These are phyloP conservation scores for Hylaea fasciaria DNA, from an alignment of 2,888 invertebrate genomes.

Conservation along the genomic window DNA sequence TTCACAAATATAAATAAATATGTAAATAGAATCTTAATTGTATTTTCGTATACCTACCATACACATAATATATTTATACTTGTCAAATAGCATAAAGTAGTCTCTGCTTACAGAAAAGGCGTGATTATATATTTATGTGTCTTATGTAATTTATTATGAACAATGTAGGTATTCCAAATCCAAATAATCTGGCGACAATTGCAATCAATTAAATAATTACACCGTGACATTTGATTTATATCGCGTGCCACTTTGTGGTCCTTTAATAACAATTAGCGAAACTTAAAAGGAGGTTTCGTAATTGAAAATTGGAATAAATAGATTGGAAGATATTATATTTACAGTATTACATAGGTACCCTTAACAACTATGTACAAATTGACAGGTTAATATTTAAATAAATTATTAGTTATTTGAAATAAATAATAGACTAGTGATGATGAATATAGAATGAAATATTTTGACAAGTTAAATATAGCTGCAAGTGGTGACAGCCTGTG, in stretches of 20 bases:
- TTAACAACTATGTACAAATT: conserved; percentile 25
- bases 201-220: conserved; percentile 59
- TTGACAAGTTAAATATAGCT: conserved; percentile 35
- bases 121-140: no score
- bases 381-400: conserved; percentile 33
- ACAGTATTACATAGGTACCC: conserved; percentile 9
- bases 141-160: no score
- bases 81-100: no score
- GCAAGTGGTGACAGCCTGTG: conserved; percentile 12
- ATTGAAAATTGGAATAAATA: conserved; percentile 50
- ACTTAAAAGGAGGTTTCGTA: conserved; percentile 44
- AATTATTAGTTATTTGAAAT: conserved; percentile 37
- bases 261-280: conserved; percentile 54
- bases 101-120: no score
- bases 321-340: conserved; percentile 33
- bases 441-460: conserved; percentile 18
- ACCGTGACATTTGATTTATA: conserved; percentile 63
- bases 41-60: conserved; percentile 1
- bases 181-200: conserved; percentile 57
- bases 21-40: background rate
- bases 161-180: no score
- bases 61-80: background rate
- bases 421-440: conserved; percentile 7
- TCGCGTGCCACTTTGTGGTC: conserved; percentile 52
- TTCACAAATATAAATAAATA: no score